Evolutionary conservation across 2,888 invertebrate species (phyloP), one percentile per base, ranked within the genome.

Genomic region (Cryptocephalus moraei): DNA sequence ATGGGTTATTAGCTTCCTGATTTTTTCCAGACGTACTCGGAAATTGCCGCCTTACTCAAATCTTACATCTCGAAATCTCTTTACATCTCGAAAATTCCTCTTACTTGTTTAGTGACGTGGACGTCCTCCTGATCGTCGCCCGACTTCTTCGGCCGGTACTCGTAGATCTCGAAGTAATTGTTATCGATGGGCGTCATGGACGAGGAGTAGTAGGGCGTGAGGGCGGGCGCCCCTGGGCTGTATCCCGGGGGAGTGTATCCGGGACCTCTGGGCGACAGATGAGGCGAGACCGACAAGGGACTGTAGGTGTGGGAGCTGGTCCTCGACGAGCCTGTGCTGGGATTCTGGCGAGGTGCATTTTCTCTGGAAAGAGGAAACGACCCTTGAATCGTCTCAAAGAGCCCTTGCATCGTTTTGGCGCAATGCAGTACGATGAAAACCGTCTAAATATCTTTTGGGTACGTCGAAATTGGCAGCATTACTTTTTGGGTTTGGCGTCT

Each of bases 81-180:
- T n/a, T n/a, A 22, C 6, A 22, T 22, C 6, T 22, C 22, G 6
- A 22, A 22, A 22, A 2, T 12, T 42, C 9, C 33, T 32, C 70
- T 69, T 59, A 79, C 79, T 76, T 80, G 79, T 62, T 75, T 77
- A 34, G 70, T 70, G 44, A 80, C 76, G 45, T 78, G 77, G 54
- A 66, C 51, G 38, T 70, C 69, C 31, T 67, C 67, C 41, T 74
- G 73, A 38, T 57, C 54, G 13, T 60, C 58, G 32, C 58, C 54
- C 13, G 52, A 56, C 46, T 53, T 52, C 11, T 45, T 56, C 13
- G 57, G 53, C 9, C 50, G 54, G 41, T 56, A 55, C 33, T 68
- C 67, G 53, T 63, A 58, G 4, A 55, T 44, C 33, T 66, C 63
- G 51, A 67, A 69, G 47, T 68, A 67, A 43, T 67, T 62, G 45